A percentile compares a stretch with the other conserved stretches of the same genome.
Conservation (phyloP, 1,140 invertebrate genomes). For the Drosophila lacteicornis region DNA sequence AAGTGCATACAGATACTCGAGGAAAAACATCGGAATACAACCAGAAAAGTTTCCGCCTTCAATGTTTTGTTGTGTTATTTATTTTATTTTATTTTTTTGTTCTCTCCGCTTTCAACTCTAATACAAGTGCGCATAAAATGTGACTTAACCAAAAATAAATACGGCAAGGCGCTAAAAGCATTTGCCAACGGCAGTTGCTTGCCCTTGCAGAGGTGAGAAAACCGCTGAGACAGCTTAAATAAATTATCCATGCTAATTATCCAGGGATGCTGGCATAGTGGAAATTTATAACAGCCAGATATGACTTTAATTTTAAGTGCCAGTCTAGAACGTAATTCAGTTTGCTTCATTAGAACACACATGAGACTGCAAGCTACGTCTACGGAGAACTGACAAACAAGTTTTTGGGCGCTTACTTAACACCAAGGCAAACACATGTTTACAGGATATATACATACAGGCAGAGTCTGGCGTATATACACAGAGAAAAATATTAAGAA, state of each 20-base stretch:
- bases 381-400: slow-evolving; percentile 65
- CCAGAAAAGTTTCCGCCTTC: slow-evolving; percentile 60
- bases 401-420: slow-evolving; percentile 62
- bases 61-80: slow-evolving; percentile 43
- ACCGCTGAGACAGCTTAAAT: slow-evolving; percentile 37
- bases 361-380: slow-evolving; percentile 26
- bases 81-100: slow-evolving; percentile 30
- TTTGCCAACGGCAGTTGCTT: slow-evolving; percentile 33
- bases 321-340: slow-evolving; percentile 45
- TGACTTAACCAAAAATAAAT: slow-evolving; percentile 68
- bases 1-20: slow-evolving; percentile 23
- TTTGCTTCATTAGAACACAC: slow-evolving; percentile 48
- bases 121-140: slow-evolving; percentile 57
- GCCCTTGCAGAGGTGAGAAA: slow-evolving; percentile 25
- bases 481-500: background rate
- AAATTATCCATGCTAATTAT: slow-evolving; percentile 70
- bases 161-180: slow-evolving; percentile 68
- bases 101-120: slow-evolving; percentile 22
- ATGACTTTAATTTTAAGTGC: slow-evolving; percentile 42
- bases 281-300: slow-evolving; percentile 26
- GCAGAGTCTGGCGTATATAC: slow-evolving; percentile 20
- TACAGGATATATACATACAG: slow-evolving; percentile 39
- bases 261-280: slow-evolving; percentile 13
- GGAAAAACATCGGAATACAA: slow-evolving; percentile 38
- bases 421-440: slow-evolving; percentile 76